These are phyloP conservation scores for Biston betularia DNA, from an alignment of 2,888 invertebrate genomes.

Conservation along the genomic window DNA sequence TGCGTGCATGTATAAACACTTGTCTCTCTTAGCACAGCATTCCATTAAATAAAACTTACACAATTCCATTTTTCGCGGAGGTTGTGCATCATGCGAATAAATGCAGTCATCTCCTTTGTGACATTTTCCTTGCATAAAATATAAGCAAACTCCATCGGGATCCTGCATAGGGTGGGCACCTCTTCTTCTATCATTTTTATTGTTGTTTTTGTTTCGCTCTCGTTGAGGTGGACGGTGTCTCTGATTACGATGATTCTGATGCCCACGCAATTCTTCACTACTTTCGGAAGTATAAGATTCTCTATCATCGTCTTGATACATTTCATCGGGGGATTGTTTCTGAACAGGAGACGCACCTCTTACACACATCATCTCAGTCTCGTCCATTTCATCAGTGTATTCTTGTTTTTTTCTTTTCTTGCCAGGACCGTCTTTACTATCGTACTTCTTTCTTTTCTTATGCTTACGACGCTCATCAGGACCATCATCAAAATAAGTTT, in stretches of 20 bases:
- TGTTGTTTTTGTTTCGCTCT: conserved; percentile 76
- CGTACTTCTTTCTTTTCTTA: conserved; percentile 86
- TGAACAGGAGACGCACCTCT: conserved; percentile 90
- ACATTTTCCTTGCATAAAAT: conserved; percentile 96
- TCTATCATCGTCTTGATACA: conserved; percentile 82
- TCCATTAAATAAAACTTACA: conserved; percentile 99
- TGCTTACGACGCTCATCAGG: conserved; percentile 82
- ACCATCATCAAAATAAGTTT: conserved; percentile 74
- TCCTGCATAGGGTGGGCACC: conserved; percentile 87
- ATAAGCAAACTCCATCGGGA: conserved; percentile 91
- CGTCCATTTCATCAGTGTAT: conserved; percentile 88
- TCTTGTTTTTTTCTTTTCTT: conserved; percentile 87
- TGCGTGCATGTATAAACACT: conserved; percentile 98
- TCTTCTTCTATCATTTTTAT: conserved; percentile 82
- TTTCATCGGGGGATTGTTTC: conserved; percentile 62
- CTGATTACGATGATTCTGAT: conserved; percentile 77
- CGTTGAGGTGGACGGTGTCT: conserved; percentile 70
- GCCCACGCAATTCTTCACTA: conserved; percentile 84
- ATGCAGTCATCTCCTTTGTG: conserved; percentile 94
- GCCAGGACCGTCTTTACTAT: conserved; percentile 84
- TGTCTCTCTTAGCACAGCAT: conserved; percentile 97
- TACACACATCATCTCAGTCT: conserved; percentile 93
- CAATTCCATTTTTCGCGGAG: conserved; percentile 95
- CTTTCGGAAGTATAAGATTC: conserved; percentile 85
- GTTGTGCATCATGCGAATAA: conserved; percentile 93